Evolutionary conservation across 2,113 vertebrate species (phyloP), one percentile per base, ranked within the genome.

Genomic region (Carettochelys insculpta): DNA sequence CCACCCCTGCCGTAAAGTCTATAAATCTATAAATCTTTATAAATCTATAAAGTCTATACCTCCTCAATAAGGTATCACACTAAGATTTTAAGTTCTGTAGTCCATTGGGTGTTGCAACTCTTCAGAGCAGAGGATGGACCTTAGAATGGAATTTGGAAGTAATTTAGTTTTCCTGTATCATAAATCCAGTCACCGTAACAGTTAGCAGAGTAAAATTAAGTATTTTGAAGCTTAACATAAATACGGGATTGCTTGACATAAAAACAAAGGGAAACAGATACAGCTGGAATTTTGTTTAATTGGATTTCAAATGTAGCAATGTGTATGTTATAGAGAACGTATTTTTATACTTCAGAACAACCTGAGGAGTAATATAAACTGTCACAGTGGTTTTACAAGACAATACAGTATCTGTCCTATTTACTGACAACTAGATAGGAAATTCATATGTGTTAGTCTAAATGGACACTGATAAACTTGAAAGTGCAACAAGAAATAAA

Each of bases 371-470:
- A 90, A 75, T 48, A 27, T 61, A 88, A 45, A 83, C 20, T 82
- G n/a, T 41, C 94, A 93, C 90, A 95, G 87, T 89, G 87, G 61
- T 84, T 79, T 93, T 53, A 82, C 65, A 85, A 92, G 73, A 87
- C 48, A 61, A 73, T 61, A 10, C 45, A 83, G 50, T 29, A 8
- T 50, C 14, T 51, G 5, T 82, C 16, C 11, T 80, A 75, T 38
- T 43, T 29, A 22, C 20, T 71, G n/a, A 71, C 17, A 56, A 68
- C 77, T 77, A 8, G n/a, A 38, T 38, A 20, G 16, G 34, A 11
- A 45, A 2, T 71, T 88, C n/a, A 51, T 5, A 1, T 56, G 14
- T 25, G 12, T 50, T 48, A 77, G 48, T 6, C 22, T 65, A 68
- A 54, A 29, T 3, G 3, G 54, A 85, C 47, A 12, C 31, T 61